Evolutionary conservation across 2,113 vertebrate genomes (phyloP).

Genomic region (Eolophus roseicapilla): DNA sequence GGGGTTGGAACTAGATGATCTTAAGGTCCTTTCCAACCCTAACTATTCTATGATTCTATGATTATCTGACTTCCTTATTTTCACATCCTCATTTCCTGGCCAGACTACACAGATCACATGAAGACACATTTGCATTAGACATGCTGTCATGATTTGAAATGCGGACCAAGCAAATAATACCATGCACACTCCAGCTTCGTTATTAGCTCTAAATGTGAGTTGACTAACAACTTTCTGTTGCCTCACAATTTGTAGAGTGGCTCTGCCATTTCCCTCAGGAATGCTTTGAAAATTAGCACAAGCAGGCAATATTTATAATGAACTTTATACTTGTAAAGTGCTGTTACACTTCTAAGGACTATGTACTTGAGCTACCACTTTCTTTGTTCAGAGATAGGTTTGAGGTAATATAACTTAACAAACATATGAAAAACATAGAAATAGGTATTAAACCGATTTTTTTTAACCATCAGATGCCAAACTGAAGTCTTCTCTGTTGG

Average conservation of each 20-base stretch:
- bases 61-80: background rate
- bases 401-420: background rate
- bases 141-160: background rate
- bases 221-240: background rate
- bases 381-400: background rate
- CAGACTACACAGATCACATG: background rate
- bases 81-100: background rate
- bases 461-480: background rate
- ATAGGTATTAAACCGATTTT: background rate
- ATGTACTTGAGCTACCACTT: background rate
- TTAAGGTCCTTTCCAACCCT: too few species aligned
- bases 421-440: background rate
- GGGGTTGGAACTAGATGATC: too few species aligned
- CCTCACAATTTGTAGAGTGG: background rate
- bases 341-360: background rate
- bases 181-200: background rate
- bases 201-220: background rate
- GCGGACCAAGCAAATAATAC: background rate
- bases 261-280: background rate
- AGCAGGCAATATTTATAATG: background rate
- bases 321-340: background rate
- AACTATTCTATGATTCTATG: too few species aligned
- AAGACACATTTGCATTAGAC: background rate
- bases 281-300: background rate
- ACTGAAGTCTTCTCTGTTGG: background rate